Conservation (phyloP, 2,797 vertebrate genomes). For the Tinamus major region DNA sequence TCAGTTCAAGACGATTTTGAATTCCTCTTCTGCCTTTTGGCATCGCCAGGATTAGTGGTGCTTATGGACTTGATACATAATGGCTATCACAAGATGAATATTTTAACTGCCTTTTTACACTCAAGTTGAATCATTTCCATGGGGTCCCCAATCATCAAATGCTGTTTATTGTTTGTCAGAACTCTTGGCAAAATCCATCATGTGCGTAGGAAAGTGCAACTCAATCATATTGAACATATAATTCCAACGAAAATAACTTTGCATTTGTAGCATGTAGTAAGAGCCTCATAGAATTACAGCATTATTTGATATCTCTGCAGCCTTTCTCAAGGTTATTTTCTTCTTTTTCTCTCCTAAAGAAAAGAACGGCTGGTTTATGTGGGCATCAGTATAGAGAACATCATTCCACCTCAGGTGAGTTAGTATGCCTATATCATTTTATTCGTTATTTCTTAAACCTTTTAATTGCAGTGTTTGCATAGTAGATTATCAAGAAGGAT, state of each 20-base stretch:
- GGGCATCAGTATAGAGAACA: conserved; percentile 98
- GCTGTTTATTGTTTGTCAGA: neutral
- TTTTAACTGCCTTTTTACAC: conserved; percentile 1
- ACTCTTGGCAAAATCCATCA: neutral
- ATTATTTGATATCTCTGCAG: neutral
- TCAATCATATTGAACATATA: neutral
- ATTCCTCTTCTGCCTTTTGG: neutral
- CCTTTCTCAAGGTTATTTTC: neutral
- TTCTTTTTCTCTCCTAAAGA: conserved; percentile 70
- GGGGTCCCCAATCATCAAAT: fast-evolving
- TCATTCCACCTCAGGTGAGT: conserved; percentile 94
- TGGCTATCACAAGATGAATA: neutral
- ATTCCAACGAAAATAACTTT: neutral
- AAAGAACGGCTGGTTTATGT: conserved; percentile 97
- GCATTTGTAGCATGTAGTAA: neutral
- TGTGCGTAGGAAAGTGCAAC: neutral
- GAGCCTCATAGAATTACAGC: neutral
- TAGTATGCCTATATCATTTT: fast-evolving
- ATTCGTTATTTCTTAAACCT: neutral
- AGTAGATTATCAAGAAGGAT: no score
- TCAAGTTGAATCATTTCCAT: neutral
- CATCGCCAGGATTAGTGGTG: fast-evolving
- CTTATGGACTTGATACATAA: neutral
- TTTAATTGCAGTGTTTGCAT: neutral
- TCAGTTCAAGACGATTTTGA: neutral